A percentile compares a stretch with the other conserved stretches of the same genome.
These are phyloP conservation scores for Drosophila cardini DNA, from an alignment of 1,140 invertebrate species.

Conservation along the genomic window DNA sequence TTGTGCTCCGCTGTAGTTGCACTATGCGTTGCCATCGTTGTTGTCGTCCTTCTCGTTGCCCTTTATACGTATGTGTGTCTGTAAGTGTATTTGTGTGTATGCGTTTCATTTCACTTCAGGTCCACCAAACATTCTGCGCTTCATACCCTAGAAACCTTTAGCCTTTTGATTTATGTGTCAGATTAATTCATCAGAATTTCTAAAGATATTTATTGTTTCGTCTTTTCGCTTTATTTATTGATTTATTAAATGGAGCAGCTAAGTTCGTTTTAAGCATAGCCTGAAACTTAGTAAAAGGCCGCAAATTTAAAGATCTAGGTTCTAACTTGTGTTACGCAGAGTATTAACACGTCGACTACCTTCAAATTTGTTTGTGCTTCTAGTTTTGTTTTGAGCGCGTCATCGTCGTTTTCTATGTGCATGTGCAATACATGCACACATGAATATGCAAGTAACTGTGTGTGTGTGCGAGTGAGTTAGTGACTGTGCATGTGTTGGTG, in stretches of 20 bases:
- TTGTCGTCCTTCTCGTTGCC: slow-evolving; percentile 54
- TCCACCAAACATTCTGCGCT: slow-evolving; percentile 51
- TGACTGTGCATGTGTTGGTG: slow-evolving; percentile 21
- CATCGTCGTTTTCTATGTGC: slow-evolving; percentile 6
- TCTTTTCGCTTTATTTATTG: too few relatives aligned
- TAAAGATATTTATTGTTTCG: not conserved
- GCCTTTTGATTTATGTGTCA: too few relatives aligned
- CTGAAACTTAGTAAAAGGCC: too few relatives aligned
- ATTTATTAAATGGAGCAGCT: too few relatives aligned
- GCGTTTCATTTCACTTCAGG: slow-evolving; percentile 51
- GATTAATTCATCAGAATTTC: not conserved
- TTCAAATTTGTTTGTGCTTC: not conserved
- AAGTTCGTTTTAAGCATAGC: too few relatives aligned
- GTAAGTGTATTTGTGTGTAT: too few relatives aligned
- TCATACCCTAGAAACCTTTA: slow-evolving; percentile 16
- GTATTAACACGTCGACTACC: slow-evolving; percentile 3
- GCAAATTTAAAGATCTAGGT: not conserved
- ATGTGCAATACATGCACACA: not conserved
- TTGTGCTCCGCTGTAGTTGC: slow-evolving; percentile 37
- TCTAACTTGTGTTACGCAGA: not conserved
- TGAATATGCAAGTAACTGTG: not conserved
- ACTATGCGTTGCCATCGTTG: slow-evolving; percentile 48
- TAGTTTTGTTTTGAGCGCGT: slow-evolving; percentile 22
- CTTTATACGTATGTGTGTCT: slow-evolving; percentile 43
- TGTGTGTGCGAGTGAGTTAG: slow-evolving; percentile 20